Percentiles rank a stretch among this genome's conserved stretches.
Evolutionary conservation across 2,797 vertebrate genomes (phyloP).

Genomic region (Valencia hispanica): DNA sequence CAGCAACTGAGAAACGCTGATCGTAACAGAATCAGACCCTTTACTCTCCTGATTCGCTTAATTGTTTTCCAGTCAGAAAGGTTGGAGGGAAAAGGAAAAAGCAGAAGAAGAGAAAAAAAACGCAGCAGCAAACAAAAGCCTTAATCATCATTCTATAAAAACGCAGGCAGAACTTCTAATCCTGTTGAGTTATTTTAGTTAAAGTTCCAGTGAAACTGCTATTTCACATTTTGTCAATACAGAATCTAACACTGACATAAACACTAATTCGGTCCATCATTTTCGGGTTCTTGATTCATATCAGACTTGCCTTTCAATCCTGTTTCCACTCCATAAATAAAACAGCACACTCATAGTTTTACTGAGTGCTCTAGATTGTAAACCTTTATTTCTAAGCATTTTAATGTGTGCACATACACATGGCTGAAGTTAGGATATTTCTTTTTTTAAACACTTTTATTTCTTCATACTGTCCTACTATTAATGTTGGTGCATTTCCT

Average conservation of each 20-base stretch:
- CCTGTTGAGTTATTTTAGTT: slow-evolving; percentile 3
- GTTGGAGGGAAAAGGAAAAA: slow-evolving; percentile 11
- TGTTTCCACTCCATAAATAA: neutral
- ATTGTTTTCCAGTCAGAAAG: slow-evolving; percentile 69
- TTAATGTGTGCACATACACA: neutral
- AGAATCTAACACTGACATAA: neutral
- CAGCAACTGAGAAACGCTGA: slow-evolving; percentile 73
- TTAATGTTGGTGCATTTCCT: neutral
- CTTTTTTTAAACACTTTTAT: neutral
- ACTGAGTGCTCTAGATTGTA: neutral
- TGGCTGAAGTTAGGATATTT: neutral
- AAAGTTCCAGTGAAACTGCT: neutral
- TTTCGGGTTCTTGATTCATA: neutral
- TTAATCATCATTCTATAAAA: slow-evolving; percentile 47
- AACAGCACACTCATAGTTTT: neutral
- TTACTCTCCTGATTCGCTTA: slow-evolving; percentile 39
- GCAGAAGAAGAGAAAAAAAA: slow-evolving; percentile 21
- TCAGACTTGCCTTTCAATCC: neutral
- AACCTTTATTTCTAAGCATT: neutral
- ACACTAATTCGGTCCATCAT: neutral
- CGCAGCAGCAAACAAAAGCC: slow-evolving; percentile 37
- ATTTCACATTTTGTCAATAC: neutral
- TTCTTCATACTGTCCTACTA: neutral
- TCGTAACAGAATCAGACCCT: slow-evolving; percentile 36
- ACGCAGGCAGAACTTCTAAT: slow-evolving; percentile 23